Percentiles rank a stretch among this genome's conserved stretches.
phyloP scores from a whole-genome alignment of 2,113 vertebrate species.

The Cavia porcellus region DNA sequence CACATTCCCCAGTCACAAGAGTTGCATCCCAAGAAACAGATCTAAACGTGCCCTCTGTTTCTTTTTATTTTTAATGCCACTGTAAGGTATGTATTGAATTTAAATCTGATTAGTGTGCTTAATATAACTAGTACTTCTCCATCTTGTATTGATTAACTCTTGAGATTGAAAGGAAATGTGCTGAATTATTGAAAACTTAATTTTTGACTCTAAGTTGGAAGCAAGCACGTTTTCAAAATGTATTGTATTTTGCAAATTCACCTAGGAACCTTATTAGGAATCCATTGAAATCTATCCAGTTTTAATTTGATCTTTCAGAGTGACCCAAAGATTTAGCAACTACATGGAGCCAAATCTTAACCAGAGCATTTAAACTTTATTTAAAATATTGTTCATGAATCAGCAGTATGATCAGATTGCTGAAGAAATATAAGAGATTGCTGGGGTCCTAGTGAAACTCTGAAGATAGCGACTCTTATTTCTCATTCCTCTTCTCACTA shows the following conservation, averaged over 20 bases:
- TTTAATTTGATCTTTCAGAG: background rate
- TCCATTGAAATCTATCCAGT: background rate
- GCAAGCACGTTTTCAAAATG: constrained; percentile 19
- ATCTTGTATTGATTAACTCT: constrained; percentile 58
- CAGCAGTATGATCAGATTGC: background rate
- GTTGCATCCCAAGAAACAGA: background rate
- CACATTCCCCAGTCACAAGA: background rate
- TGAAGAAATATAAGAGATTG: background rate
- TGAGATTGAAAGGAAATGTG: constrained; percentile 21
- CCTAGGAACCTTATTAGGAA: constrained; percentile 34
- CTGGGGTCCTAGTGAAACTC: background rate
- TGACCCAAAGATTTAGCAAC: background rate
- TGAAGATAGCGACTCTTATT: too few species aligned
- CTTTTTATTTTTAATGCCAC: constrained; percentile 42
- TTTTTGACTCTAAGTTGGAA: constrained; percentile 57
- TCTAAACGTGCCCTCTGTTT: background rate
- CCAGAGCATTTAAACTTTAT: background rate
- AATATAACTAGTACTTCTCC: background rate
- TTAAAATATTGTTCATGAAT: constrained; percentile 19
- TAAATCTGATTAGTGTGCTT: constrained; percentile 32
- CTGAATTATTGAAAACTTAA: constrained; percentile 70
- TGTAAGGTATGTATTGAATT: background rate
- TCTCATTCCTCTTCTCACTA: background rate
- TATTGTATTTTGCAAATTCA: constrained; percentile 18
- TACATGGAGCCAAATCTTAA: background rate